Percentiles rank a stretch among this genome's conserved stretches.
Conservation (phyloP, 2,113 vertebrate genomes). For the Pelobates fuscus region DNA sequence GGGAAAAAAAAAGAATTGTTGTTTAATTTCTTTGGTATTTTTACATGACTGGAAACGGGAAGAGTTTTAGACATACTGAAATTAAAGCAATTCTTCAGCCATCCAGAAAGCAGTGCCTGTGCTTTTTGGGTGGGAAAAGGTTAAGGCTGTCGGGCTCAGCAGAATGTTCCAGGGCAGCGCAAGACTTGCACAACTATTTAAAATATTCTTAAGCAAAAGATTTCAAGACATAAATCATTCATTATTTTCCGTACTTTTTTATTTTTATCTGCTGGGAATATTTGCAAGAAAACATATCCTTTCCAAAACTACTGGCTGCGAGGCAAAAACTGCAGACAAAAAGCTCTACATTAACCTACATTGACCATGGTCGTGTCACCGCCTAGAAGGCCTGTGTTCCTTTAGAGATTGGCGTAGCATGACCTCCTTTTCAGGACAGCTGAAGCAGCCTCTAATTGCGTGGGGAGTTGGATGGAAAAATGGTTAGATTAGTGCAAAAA, state of each 20-base stretch:
- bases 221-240: constrained; percentile 24
- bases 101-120: too few species aligned
- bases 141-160: too few species aligned
- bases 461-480: not conserved
- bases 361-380: not conserved
- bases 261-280: constrained; percentile 5
- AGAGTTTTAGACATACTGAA: too few species aligned
- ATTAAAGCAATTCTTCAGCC: too few species aligned
- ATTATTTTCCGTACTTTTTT: not conserved
- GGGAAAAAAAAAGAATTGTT: too few species aligned
- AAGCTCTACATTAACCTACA: constrained; percentile 23
- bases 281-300: not conserved
- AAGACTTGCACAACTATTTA: not conserved
- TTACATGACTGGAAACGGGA: too few species aligned
- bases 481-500: constrained; percentile 22
- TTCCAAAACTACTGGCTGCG: not conserved
- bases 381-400: not conserved
- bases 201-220: not conserved
- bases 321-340: constrained; percentile 3
- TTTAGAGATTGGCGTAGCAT: not conserved
- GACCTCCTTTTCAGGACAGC: constrained; percentile 28
- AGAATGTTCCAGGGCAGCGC: not conserved
- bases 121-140: too few species aligned
- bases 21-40: too few species aligned
- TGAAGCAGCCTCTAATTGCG: constrained; percentile 26